A percentile compares a stretch with the other conserved stretches of the same genome.
These are phyloP conservation scores for Irena cyanogastra DNA, from an alignment of 2,113 vertebrate genomes.

Conservation along the genomic window DNA sequence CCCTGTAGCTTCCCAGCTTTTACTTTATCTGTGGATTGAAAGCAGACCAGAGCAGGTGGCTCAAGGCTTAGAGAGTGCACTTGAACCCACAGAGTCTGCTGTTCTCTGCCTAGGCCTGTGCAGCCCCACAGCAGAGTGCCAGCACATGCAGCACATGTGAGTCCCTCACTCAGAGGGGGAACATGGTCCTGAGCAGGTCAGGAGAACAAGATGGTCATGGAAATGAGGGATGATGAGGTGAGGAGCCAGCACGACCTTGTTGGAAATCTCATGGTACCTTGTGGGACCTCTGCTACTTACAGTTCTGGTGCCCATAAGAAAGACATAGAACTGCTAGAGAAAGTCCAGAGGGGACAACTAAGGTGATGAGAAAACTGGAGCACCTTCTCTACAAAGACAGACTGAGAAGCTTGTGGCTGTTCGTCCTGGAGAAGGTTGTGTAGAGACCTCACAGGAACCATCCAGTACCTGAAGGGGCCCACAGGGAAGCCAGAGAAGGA, in stretches of 20 bases:
- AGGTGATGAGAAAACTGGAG: background rate
- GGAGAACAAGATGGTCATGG: background rate
- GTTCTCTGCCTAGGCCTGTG: background rate
- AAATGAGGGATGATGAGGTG: background rate
- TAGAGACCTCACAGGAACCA: background rate
- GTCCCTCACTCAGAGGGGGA: background rate
- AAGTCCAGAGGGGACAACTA: background rate
- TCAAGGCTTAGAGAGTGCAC: background rate
- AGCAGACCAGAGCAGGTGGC: background rate
- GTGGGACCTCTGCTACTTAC: background rate
- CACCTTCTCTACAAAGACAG: background rate
- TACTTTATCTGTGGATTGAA: background rate
- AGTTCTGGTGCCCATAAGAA: background rate
- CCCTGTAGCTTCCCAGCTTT: background rate
- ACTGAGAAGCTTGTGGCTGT: background rate
- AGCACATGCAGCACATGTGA: background rate
- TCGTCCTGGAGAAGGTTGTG: background rate
- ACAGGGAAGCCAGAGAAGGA: background rate
- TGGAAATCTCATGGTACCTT: background rate
- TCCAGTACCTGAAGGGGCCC: background rate
- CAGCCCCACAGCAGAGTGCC: fast-evolving
- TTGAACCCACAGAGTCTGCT: background rate
- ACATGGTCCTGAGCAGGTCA: background rate
- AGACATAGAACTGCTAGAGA: background rate
- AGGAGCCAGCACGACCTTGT: background rate